Evolutionary conservation across 2,888 invertebrate genomes (phyloP).

Genomic region (Melipona beecheii): DNA sequence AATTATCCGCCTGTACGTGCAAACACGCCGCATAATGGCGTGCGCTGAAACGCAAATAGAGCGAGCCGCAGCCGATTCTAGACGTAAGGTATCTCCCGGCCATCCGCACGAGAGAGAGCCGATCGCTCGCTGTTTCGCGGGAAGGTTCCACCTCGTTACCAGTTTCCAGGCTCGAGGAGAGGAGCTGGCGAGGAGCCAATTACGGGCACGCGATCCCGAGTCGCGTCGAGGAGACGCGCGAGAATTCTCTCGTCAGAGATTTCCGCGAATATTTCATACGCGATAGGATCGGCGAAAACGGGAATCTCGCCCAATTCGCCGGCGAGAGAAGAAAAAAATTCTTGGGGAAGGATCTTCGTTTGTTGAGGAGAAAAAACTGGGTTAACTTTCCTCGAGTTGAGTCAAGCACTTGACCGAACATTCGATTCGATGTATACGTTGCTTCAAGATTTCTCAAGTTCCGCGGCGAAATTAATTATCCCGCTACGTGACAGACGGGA

Average conservation of each 20-base stretch:
- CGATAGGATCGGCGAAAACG: conserved; percentile 59
- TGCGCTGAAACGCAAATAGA: conserved; percentile 67
- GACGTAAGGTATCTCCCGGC: conserved; percentile 16
- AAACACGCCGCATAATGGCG: conserved; percentile 62
- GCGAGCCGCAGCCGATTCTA: conserved; percentile 46
- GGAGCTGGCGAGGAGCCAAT: conserved; percentile 64
- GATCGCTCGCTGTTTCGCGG: conserved; percentile 39
- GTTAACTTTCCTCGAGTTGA: not conserved
- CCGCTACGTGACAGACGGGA: conserved; percentile 73
- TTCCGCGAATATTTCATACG: conserved; percentile 67
- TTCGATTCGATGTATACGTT: not conserved
- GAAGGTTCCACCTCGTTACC: conserved; percentile 70
- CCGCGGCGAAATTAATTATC: conserved; percentile 80
- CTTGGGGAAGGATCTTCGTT: no score
- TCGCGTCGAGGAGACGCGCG: conserved; percentile 53
- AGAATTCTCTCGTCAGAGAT: conserved; percentile 62
- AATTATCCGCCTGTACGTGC: conserved; percentile 63
- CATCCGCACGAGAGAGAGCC: conserved; percentile 32
- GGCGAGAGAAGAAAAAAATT: not conserved
- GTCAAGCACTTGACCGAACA: not conserved
- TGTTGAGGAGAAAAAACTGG: no score
- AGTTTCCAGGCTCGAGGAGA: conserved; percentile 66
- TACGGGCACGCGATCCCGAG: conserved; percentile 69
- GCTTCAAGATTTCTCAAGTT: conserved; percentile 32
- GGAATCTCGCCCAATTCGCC: conserved; percentile 8